Evolutionary conservation across 2,888 invertebrate species (phyloP), one percentile per base, ranked within the genome.

Genomic region (Nemurella pictetii): DNA sequence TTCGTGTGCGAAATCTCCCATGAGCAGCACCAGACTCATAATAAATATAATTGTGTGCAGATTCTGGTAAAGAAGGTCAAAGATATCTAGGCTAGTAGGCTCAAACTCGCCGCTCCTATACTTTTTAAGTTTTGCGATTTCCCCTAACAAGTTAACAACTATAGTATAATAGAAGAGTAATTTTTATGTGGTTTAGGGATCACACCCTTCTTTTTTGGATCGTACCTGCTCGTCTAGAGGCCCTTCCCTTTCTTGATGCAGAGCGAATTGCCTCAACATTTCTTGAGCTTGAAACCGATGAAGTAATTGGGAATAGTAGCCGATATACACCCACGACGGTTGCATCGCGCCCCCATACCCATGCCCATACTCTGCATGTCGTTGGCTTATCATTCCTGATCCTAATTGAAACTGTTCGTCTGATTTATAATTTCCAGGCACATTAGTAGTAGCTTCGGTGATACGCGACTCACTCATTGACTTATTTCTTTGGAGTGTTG

Each of bases 261-360:
- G 87, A 83, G 88, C 88, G 85, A 88, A 88, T 85, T 88, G 88
- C 35, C 88, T 87, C 55, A 89, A 86, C 35, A 88, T 87, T 87
- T 88, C 88, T 87, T 89, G 89, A 86, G 88, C 88, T 86, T 88
- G 89, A 85, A 88, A 88, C 72, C 87, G 87, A 78, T 89, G 89
- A n/a, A 89, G 85, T 26, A 89, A 87, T 85, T 88, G 88, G 28
- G 88, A 88, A 84, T 89, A 89, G 84, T 88, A 88, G 32, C 88
- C 88, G 25, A 89, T 81, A 82, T 88, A 88, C 28, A 88, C 87
- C 88, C 88, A 88, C 0, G 88, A 88, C 20, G 88, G 87, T 83
- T 80, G 80, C 55, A 84, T n/a, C n/a, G 35, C 20, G 20, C 29
- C 81, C 12, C 55, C 73, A 32, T 77, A 35, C 36, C 75, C 35